These are phyloP conservation scores for Sula dactylatra DNA, from an alignment of 2,113 vertebrate genomes.

Conservation along the genomic window DNA sequence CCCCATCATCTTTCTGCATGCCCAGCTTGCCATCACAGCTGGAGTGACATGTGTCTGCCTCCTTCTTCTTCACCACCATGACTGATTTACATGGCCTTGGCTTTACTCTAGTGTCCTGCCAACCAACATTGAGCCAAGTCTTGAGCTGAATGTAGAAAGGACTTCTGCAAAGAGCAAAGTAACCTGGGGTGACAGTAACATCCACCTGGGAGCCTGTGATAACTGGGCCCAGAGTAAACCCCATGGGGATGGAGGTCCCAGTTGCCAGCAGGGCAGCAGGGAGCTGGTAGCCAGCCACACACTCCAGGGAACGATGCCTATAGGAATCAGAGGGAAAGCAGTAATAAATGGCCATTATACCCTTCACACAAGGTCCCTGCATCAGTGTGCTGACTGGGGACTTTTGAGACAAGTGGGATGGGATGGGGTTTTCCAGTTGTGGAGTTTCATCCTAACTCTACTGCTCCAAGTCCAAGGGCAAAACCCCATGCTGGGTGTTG, in stretches of 20 bases:
- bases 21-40: neutral
- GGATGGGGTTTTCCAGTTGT: neutral
- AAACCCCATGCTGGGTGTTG: neutral
- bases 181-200: neutral
- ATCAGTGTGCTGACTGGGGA: fast-evolving
- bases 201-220: neutral
- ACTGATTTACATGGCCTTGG: neutral
- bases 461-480: neutral
- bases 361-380: neutral
- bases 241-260: neutral
- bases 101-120: neutral
- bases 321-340: neutral
- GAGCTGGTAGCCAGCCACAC: neutral
- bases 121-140: neutral
- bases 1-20: neutral
- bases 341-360: neutral
- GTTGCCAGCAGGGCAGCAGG: neutral
- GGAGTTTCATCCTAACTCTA: neutral
- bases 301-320: neutral
- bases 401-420: neutral
- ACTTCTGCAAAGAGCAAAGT: neutral
- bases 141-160: neutral
- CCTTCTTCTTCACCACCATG: neutral
- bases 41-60: neutral
- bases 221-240: neutral